A percentile compares a stretch with the other conserved stretches of the same genome.
Conservation (phyloP, 2,113 vertebrate genomes). For the Hyperopisus bebe region DNA sequence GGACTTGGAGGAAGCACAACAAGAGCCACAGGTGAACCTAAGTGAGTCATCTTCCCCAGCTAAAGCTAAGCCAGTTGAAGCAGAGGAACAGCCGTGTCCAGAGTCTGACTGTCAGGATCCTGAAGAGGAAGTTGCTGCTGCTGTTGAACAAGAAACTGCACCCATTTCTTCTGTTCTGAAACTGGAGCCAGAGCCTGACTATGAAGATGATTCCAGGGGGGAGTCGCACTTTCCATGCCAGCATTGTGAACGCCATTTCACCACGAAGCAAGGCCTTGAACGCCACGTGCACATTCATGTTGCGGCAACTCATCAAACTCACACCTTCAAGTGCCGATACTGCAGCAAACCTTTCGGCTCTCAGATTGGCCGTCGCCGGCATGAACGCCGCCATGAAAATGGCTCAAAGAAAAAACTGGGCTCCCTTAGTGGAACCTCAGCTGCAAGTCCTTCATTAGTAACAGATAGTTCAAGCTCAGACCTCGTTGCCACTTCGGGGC, state of each 20-base stretch:
- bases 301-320: constrained; percentile 71
- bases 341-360: constrained; percentile 92
- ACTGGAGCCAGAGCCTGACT: constrained; percentile 53
- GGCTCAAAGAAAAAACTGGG: constrained; percentile 70
- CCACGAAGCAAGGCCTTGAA: constrained; percentile 88
- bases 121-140: constrained; percentile 38
- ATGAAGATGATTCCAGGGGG: constrained; percentile 70
- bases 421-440: constrained; percentile 49
- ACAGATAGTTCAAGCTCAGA: constrained; percentile 50
- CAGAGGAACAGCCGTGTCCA: constrained; percentile 45
- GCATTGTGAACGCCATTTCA: constrained; percentile 87
- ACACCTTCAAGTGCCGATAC: constrained; percentile 84
- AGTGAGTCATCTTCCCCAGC: constrained; percentile 28
- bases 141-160: constrained; percentile 31
- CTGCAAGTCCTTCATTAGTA: constrained; percentile 39
- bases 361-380: constrained; percentile 83
- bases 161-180: constrained; percentile 53
- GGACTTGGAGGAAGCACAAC: constrained; percentile 31
- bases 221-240: constrained; percentile 77
- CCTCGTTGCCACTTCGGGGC: constrained; percentile 42
- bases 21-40: constrained; percentile 44
- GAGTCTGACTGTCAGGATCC: constrained; percentile 17
- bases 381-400: constrained; percentile 86
- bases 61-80: constrained; percentile 35
- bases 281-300: constrained; percentile 90